These are phyloP conservation scores for Gallinago jamesoni DNA, from an alignment of 2,113 vertebrate genomes.

Conservation along the genomic window DNA sequence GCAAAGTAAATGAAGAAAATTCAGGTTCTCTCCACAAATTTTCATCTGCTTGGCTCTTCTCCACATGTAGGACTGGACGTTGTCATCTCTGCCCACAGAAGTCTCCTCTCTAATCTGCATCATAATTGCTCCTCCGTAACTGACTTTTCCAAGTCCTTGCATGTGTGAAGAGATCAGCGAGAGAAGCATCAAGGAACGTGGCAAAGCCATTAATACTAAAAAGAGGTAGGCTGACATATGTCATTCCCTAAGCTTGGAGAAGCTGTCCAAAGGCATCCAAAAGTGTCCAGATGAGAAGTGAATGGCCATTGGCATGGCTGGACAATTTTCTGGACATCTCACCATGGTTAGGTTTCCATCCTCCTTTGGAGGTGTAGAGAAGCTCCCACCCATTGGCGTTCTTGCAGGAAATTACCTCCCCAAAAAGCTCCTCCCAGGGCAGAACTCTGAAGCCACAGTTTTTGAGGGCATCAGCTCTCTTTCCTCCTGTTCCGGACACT, in stretches of 20 bases:
- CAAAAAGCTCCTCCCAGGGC: neutral
- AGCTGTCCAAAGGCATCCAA: neutral
- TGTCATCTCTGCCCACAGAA: neutral
- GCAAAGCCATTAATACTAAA: neutral
- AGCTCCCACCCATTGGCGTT: fast-evolving
- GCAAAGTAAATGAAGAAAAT: neutral
- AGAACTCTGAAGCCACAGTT: neutral
- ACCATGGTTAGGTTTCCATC: neutral
- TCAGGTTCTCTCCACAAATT: neutral
- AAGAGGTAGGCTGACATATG: neutral
- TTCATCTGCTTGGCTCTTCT: neutral
- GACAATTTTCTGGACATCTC: neutral
- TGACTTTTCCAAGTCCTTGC: neutral
- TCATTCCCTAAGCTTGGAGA: neutral
- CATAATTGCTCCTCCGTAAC: neutral
- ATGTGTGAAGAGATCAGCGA: neutral
- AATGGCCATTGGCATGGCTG: neutral
- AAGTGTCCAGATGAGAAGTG: neutral
- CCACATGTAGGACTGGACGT: neutral
- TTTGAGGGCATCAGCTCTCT: neutral
- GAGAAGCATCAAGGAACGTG: neutral
- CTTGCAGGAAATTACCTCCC: neutral
- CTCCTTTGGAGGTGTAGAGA: neutral
- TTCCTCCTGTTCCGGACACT: fast-evolving
- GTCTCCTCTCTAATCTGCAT: neutral